Base-by-base conservation (phyloP, 2,113 vertebrate species). In the Dunckerocampus dactyliophorus region DNA sequence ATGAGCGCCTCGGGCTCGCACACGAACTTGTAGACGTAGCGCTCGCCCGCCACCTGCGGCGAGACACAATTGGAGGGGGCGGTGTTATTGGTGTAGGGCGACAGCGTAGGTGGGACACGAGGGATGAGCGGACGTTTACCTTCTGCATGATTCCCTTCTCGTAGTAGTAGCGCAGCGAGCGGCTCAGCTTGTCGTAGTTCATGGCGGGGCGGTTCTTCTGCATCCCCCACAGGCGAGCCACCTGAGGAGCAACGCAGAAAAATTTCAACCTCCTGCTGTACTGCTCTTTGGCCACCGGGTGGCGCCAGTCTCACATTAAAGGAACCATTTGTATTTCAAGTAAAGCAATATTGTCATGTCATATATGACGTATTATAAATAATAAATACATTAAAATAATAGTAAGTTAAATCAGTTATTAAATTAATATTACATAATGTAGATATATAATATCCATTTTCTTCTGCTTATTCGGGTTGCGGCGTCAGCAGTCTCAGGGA, bases 71-170 rank as follows among this genome's bases (percentile, higher is more conserved):
- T 19, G 21, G 75, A 37, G 60, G 47, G 7, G 17, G 47, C 2
- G 14, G 14, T 2, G 46, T 16, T n/a, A 16, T 47, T 14, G 45
- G 12, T 3, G 12, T 3, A 90, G 58, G 46, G 91, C 89, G 83
- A 92, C 85, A 79, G 87, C 89, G 79, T 3, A 28, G 24, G n/a
- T 3, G 47, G 17, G 6, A n/a, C 11, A 20, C 4, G 47, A n/a
- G 16, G 5, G 19, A 10, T 3, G 19, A 19, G 49, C 12, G 11
- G 14, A 1, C 11, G 13, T 15, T 24, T 79, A 96, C 97, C 95
- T 98, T 99, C 89, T 98, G 97, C 96, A 98, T 99, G 85, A 98
- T 99, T 88, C 96, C 96, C 71, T 99, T 99, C 86, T 99, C 96
- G 0, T 98, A 98, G 59, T 99, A 99, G 71, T 99, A 99, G 72